These are phyloP conservation scores for Hipparchia semele DNA, from an alignment of 2,888 invertebrate species.

Conservation along the genomic window DNA sequence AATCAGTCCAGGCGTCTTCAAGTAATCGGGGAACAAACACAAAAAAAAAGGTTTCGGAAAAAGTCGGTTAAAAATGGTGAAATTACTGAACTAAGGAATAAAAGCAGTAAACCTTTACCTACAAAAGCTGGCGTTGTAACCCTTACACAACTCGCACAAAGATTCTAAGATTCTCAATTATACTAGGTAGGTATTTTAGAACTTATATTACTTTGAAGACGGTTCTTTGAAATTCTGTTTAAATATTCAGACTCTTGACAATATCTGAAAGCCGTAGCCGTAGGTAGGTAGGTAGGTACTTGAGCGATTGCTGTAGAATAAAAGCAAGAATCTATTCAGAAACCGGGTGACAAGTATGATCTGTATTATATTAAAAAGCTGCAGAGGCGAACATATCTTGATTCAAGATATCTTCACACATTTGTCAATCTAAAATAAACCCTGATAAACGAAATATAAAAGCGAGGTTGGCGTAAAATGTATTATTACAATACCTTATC, in stretches of 20 bases:
- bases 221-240: neutral
- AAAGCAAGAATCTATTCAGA: constrained; percentile 13
- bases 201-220: too few species aligned
- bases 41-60: too few species aligned
- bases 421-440: neutral
- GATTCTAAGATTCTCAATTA: too few species aligned
- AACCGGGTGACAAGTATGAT: constrained; percentile 17
- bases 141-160: too few species aligned
- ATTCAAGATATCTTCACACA: constrained; percentile 5
- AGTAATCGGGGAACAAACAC: too few species aligned
- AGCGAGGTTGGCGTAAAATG: neutral
- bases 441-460: neutral
- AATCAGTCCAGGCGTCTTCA: too few species aligned
- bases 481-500: constrained; percentile 15
- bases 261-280: neutral
- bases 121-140: too few species aligned
- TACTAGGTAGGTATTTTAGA: too few species aligned
- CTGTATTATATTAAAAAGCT: constrained; percentile 20
- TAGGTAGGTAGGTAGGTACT: neutral
- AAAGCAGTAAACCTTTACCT: too few species aligned
- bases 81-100: too few species aligned
- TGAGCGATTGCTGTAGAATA: neutral
- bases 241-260: neutral
- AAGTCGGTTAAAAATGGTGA: too few species aligned
- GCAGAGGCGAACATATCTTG: constrained; percentile 11